Evolutionary conservation across 2,888 invertebrate genomes (phyloP).

Genomic region (Chrysolina oricalcia): DNA sequence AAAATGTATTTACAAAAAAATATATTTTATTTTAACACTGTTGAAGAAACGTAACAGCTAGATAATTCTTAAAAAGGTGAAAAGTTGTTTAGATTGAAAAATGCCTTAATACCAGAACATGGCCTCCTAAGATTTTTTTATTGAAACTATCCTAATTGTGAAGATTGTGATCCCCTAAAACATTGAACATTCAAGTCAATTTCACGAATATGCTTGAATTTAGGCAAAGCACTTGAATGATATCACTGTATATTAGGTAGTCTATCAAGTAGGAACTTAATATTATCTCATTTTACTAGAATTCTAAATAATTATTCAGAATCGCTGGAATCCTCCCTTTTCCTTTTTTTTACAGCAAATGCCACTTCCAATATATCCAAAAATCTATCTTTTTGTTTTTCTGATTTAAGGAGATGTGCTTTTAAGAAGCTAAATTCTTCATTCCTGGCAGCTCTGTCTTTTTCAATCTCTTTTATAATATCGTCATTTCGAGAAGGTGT

Average conservation of each 20-base stretch:
- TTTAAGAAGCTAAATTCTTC: neutral
- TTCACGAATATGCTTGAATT: neutral
- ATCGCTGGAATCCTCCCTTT: neutral
- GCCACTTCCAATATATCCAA: neutral
- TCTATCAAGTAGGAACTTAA: neutral
- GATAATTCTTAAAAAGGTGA: no score
- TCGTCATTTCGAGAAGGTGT: neutral
- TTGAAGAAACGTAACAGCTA: no score
- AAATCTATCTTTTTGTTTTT: neutral
- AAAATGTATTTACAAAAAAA: neutral
- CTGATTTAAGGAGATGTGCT: neutral
- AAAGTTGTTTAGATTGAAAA: no score
- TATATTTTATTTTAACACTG: no score
- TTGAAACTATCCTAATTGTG: no score
- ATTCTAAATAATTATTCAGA: conserved; percentile 8
- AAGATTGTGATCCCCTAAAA: no score
- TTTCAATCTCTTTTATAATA: neutral
- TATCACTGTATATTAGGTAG: conserved; percentile 13
- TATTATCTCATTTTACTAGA: conserved; percentile 9
- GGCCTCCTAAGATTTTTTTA: no score
- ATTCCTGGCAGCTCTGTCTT: neutral
- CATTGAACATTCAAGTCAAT: no score
- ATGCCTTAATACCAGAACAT: no score
- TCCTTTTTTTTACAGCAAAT: neutral
- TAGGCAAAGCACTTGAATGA: neutral